phyloP scores from a whole-genome alignment of 2,113 vertebrate genomes.

The Rhinichthys klamathensis region DNA sequence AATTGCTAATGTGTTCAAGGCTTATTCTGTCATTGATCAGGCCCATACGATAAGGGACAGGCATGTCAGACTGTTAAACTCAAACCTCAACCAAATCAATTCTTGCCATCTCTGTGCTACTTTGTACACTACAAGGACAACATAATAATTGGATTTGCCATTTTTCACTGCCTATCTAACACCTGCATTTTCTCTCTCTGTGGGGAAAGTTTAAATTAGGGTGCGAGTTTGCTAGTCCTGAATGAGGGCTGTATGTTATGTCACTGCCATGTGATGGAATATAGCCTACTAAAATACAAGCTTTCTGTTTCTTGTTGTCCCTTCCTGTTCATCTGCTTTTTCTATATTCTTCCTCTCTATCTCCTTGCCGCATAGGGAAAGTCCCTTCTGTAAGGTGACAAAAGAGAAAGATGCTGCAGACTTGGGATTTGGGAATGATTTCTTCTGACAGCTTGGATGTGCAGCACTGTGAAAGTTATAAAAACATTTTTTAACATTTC shows the following conservation, averaged over 20 bases:
- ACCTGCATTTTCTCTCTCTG: constrained; percentile 16
- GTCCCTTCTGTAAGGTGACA: background rate
- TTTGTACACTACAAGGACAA: constrained; percentile 42
- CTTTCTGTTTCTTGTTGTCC: background rate
- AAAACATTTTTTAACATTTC: background rate
- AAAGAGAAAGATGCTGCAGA: constrained; percentile 11
- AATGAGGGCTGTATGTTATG: constrained; percentile 2
- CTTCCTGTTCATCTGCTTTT: constrained; percentile 17
- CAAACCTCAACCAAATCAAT: constrained; percentile 72
- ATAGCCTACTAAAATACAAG: constrained; percentile 12
- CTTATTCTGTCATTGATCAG: constrained; percentile 67
- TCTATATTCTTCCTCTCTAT: background rate
- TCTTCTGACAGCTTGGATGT: constrained; percentile 12
- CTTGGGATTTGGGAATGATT: constrained; percentile 7
- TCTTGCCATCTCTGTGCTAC: constrained; percentile 63
- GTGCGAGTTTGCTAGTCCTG: background rate
- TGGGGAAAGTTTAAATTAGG: constrained; percentile 23
- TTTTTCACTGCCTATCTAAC: constrained; percentile 23
- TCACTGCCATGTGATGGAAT: background rate
- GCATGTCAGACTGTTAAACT: constrained; percentile 76
- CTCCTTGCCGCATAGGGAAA: constrained; percentile 4
- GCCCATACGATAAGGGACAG: constrained; percentile 72
- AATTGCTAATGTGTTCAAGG: constrained; percentile 60
- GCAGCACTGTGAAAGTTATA: background rate
- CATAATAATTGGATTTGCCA: constrained; percentile 19